Conservation (phyloP, 1,140 invertebrate species). For the Platyscapa corneri region DNA sequence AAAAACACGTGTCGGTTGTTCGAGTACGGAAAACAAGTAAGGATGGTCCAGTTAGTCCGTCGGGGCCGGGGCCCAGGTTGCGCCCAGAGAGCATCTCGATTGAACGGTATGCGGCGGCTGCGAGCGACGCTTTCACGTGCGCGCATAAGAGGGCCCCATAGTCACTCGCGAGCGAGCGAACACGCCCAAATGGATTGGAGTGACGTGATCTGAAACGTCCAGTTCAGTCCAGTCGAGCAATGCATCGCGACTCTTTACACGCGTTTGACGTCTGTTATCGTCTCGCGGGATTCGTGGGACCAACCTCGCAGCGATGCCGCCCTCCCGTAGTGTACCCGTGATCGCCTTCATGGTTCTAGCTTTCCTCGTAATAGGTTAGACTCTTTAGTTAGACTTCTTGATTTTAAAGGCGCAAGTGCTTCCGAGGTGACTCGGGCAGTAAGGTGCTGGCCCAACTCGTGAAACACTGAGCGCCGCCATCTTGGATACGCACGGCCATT, state of each 20-base stretch:
- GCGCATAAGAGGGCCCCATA: constrained; percentile 42
- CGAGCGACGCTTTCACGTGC: constrained; percentile 16
- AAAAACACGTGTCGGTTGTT: too few relatives aligned
- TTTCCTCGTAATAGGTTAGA: constrained; percentile 28
- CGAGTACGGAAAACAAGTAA: too few relatives aligned
- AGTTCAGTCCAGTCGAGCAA: too few relatives aligned
- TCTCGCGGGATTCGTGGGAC: background rate
- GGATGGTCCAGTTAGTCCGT: background rate
- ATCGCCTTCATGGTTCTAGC: background rate
- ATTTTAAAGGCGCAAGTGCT: background rate
- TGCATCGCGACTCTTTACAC: too few relatives aligned
- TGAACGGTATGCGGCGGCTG: too few relatives aligned
- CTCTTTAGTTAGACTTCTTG: background rate
- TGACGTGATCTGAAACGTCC: background rate
- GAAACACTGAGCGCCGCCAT: constrained; percentile 21
- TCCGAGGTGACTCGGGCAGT: background rate
- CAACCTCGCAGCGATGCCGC: constrained; percentile 10
- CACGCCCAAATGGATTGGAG: constrained; percentile 33
- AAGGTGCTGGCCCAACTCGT: background rate
- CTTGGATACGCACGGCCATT: background rate
- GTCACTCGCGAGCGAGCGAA: constrained; percentile 6
- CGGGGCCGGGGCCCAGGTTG: background rate
- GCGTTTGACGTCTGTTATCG: background rate
- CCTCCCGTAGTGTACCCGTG: background rate
- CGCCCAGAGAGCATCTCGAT: background rate